Evolutionary conservation across 1,140 invertebrate genomes (phyloP).

Genomic region (Macrosteles quadrilineatus): DNA sequence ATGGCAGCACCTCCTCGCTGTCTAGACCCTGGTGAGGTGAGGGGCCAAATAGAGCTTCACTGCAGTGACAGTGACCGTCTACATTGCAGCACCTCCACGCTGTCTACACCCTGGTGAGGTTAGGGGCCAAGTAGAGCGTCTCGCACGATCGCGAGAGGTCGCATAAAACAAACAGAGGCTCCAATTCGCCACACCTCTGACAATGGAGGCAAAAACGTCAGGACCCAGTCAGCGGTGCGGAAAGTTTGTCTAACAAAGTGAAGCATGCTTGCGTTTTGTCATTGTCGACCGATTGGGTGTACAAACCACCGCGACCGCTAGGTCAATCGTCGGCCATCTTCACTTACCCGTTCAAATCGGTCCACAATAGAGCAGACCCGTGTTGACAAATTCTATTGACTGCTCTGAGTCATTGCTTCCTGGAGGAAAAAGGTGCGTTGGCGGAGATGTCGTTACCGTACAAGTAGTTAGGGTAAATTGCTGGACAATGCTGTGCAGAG

Average conservation of each 20-base stretch:
- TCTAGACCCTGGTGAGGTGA: too few species aligned
- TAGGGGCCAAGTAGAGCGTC: slow-evolving; percentile 19
- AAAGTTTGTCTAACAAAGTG: slow-evolving; percentile 31
- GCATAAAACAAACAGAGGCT: slow-evolving; percentile 29
- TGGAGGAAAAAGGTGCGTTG: too few species aligned
- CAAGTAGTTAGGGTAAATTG: too few species aligned
- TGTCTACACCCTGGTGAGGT: background rate
- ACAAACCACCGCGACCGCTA: slow-evolving; percentile 23
- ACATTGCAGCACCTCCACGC: too few species aligned
- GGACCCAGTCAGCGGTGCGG: slow-evolving; percentile 27
- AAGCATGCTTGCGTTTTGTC: slow-evolving; percentile 30
- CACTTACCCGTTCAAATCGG: slow-evolving; percentile 6
- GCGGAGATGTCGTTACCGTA: too few species aligned
- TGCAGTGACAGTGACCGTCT: too few species aligned
- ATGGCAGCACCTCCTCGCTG: too few species aligned
- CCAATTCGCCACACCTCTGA: slow-evolving; percentile 19
- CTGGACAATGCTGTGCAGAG: too few species aligned
- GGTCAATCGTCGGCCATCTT: slow-evolving; percentile 21
- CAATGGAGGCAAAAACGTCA: slow-evolving; percentile 28
- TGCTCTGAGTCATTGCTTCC: too few species aligned
- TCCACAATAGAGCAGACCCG: background rate
- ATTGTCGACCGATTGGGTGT: slow-evolving; percentile 23
- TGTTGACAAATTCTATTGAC: slow-evolving; percentile 1
- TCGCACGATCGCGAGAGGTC: slow-evolving; percentile 14
- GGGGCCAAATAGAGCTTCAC: too few species aligned